Evolutionary conservation across 2,888 invertebrate genomes (phyloP), one percentile per base, ranked within the genome.

Genomic region (Bellardia bayeri): DNA sequence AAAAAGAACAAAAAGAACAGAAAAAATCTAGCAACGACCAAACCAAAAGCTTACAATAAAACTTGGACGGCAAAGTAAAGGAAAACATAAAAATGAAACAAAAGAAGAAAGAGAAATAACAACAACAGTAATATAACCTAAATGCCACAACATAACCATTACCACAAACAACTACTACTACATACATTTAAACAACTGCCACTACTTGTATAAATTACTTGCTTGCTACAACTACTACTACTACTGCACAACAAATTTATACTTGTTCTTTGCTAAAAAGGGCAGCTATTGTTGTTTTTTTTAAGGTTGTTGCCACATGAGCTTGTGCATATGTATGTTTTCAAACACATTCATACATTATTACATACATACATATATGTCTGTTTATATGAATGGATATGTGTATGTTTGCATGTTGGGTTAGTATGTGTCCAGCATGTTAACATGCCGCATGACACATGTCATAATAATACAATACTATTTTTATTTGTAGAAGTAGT

Each of bases 391-490:
- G 16, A 40, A 64, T 64, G 11, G 54, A 71, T 8, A 16, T 13
- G 14, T 16, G 13, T 71, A 71, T 51, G 23, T 69, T 49, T 71
- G 45, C 64, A 75, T 49, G 64, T 64, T 69, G 71, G 51, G 68
- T 64, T 49, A 76, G 71, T 37, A 68, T 86, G 69, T 82, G 86
- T 86, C 75, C 82, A 63, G 75, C 82, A 86, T 86, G 82, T 86
- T 83, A 86, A 83, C 86, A 86, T 83, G 74, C 86, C 78, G 78
- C 85, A 85, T 82, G 86, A 83, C 86, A 86, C 86, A 86, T 86
- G 75, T 82, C 80, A 83, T 64, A 72, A 81, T 74, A 81, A 81
- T 81, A 81, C 64, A 64, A 72, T 81, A 64, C 72, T 71, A 72
- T 56, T 64, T 54, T 54, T 56, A 81, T 40, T 63, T 54, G 6